phyloP scores from a whole-genome alignment of 2,888 invertebrate species.

The Celastrina argiolus region DNA sequence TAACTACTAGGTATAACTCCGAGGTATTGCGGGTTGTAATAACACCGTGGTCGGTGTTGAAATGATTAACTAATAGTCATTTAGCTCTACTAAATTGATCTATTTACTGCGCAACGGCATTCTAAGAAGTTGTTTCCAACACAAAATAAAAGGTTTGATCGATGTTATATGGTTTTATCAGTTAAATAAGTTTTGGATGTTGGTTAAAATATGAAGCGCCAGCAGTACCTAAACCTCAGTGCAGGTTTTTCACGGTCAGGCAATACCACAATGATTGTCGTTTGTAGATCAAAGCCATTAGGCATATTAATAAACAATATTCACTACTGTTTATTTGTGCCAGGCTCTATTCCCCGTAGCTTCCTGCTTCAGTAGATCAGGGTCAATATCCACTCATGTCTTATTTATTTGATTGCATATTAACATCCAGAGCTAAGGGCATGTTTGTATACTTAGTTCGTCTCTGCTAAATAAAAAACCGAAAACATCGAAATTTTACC shows the following conservation, averaged over 20 bases:
- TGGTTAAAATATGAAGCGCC: no score
- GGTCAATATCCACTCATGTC: slow-evolving; percentile 1
- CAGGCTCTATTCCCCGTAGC: background rate
- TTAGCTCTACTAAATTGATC: background rate
- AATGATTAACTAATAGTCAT: background rate
- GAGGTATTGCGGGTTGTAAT: no score
- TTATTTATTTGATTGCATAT: background rate
- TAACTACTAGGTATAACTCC: no score
- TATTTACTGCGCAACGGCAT: background rate
- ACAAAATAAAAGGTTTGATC: background rate
- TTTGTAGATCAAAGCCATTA: background rate
- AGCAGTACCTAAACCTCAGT: no score
- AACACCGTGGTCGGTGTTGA: no score
- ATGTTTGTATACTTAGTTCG: background rate
- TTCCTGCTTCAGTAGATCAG: background rate
- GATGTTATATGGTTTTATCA: no score
- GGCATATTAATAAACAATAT: background rate
- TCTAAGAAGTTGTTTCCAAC: background rate
- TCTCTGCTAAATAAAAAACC: no score
- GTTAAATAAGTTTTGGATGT: no score
- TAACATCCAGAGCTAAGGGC: background rate
- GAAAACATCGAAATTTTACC: no score
- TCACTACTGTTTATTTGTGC: background rate
- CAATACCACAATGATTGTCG: background rate
- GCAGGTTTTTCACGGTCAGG: no score